These are phyloP conservation scores for Onychostoma macrolepis DNA, from an alignment of 2,113 vertebrate species.

Conservation along the genomic window DNA sequence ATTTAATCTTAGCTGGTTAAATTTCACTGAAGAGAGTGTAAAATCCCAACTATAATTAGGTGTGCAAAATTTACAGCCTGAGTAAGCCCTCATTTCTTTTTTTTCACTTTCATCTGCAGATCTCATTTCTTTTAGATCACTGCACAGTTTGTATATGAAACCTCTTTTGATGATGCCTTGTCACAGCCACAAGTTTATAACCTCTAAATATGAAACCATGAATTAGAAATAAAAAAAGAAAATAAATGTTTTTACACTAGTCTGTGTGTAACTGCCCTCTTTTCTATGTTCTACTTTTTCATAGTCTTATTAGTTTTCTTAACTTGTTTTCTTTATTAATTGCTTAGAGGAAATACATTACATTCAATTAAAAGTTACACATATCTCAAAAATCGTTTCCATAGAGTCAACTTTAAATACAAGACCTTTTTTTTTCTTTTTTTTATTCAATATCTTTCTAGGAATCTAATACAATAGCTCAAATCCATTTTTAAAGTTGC, in stretches of 20 bases:
- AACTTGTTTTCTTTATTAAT: too few relatives aligned
- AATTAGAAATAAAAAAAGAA: not conserved
- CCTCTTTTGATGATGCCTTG: not conserved
- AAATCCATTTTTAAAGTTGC: not conserved
- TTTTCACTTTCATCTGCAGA: slow-evolving; percentile 49
- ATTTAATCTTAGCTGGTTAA: slow-evolving; percentile 57
- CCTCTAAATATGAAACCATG: not conserved
- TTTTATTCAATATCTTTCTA: not conserved
- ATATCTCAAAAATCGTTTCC: not conserved
- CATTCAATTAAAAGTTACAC: not conserved
- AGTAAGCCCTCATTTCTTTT: slow-evolving; percentile 34
- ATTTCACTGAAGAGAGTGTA: slow-evolving; percentile 55
- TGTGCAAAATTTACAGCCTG: slow-evolving; percentile 50
- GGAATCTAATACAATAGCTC: not conserved
- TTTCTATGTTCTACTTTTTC: too few relatives aligned
- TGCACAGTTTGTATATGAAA: not conserved
- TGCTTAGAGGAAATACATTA: not conserved
- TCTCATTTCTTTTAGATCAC: slow-evolving; percentile 38
- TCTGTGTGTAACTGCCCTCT: too few relatives aligned
- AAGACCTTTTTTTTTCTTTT: too few relatives aligned
- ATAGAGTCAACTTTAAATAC: too few relatives aligned
- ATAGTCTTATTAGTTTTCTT: too few relatives aligned
- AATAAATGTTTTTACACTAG: not conserved
- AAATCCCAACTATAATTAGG: slow-evolving; percentile 49
- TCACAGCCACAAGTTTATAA: not conserved